These are phyloP conservation scores for Coregonus clupeaformis DNA, from an alignment of 2,113 vertebrate genomes.

Conservation along the genomic window DNA sequence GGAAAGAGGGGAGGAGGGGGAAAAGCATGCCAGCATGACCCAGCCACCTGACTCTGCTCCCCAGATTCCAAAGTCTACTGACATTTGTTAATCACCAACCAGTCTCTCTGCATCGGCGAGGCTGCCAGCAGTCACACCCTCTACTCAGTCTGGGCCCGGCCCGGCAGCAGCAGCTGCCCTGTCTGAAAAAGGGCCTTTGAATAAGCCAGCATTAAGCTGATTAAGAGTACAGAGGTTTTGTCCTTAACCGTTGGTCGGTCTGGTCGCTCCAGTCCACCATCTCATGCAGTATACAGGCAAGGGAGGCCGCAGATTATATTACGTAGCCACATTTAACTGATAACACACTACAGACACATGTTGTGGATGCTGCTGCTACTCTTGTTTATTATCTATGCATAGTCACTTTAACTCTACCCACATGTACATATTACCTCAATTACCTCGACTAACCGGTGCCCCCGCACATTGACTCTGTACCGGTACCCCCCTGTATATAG, in stretches of 20 bases:
- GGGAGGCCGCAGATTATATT: constrained; percentile 37
- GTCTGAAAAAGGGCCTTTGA: constrained; percentile 81
- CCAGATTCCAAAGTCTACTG: constrained; percentile 99
- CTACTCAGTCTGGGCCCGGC: constrained; percentile 70
- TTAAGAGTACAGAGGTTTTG: constrained; percentile 75
- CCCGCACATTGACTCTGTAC: too few species aligned
- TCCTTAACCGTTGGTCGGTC: constrained; percentile 64
- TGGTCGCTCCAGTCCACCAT: constrained; percentile 41
- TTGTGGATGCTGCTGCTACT: too few species aligned
- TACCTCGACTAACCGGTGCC: too few species aligned
- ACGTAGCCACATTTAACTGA: constrained; percentile 40
- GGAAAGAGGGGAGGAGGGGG: constrained; percentile 12
- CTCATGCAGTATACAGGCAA: constrained; percentile 39
- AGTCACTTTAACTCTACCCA: too few species aligned
- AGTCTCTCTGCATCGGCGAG: constrained; percentile 88
- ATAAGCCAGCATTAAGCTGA: constrained; percentile 76
- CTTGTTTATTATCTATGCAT: too few species aligned
- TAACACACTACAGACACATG: constrained; percentile 46
- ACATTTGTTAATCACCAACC: constrained; percentile 99
- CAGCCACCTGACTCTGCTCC: constrained; percentile 81
- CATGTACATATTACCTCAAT: too few species aligned
- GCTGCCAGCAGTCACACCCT: constrained; percentile 93
- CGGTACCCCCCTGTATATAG: too few species aligned
- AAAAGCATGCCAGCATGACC: constrained; percentile 64
- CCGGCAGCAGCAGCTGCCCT: constrained; percentile 84